Base-by-base conservation (phyloP, 2,888 invertebrate species). In the Thelaira solivaga region DNA sequence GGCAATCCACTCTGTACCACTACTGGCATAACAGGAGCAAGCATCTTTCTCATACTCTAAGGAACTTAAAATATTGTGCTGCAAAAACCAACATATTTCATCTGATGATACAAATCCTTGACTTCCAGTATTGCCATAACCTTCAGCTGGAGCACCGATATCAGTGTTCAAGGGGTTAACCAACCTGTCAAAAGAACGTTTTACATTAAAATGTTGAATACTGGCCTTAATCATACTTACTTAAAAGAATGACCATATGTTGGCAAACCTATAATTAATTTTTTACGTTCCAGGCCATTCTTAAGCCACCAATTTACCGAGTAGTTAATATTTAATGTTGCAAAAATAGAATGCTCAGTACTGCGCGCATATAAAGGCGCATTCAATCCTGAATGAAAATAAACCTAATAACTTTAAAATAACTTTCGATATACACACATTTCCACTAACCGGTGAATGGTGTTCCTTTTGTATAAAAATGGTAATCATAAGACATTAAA, bases 401-500 rank as follows among this genome's bases (percentile, higher is more conserved):
- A 36, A 7, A 16, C 18, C 11, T 18, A 11, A 4, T 4, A 51
- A 53, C 4, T 7, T 34, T 1, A 36, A 34, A 36, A 0, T 34
- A 13, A 11, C 36, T 36, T 36, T 13, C 1, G 2, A 11, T 4
- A n/a, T n/a, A n/a, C n/a, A n/a, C n/a, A 6, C 8, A 55, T 5
- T 31, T 31, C n/a, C 4, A 36, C 57, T 69, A 64, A 82, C 91
- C 94, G 16, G 97, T 97, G 82, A 96, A 92, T 0, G 97, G 97
- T 1, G 94, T 93, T 77, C 92, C 92, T 86, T 91, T 91, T 4
- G 92, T 91, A 84, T 92, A 97, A 84, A 92, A 94, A 87, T 97
- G 96, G 85, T 93, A 97, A 87, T 97, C 97, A 85, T 97, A 97
- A 0, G 94, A 92, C 97, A 97, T 97, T n/a, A 97, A 85, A 87